Evolutionary conservation across 2,113 vertebrate species (phyloP).

Genomic region (Psophia crepitans): DNA sequence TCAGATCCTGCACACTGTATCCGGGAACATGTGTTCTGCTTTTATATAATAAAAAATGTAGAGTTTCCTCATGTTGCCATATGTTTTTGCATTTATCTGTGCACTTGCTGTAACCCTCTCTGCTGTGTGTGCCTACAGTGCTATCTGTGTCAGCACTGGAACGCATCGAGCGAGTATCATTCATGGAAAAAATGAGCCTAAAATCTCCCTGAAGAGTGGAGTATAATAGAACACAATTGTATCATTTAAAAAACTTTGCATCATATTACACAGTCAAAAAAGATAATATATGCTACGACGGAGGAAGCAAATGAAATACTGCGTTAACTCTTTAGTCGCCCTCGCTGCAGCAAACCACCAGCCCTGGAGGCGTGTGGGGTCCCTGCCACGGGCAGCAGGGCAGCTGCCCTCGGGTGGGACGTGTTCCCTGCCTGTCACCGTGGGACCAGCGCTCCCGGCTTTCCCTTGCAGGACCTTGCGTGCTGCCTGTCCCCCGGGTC

Average conservation of each 20-base stretch:
- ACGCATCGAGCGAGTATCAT: constrained; percentile 25
- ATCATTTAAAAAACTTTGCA: constrained; percentile 64
- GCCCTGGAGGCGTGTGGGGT: fast-evolving
- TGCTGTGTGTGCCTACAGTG: constrained; percentile 57
- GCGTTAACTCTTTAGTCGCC: background rate
- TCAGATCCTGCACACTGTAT: constrained; percentile 4
- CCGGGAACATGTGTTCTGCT: constrained; percentile 27
- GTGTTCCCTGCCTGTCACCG: background rate
- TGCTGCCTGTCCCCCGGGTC: background rate
- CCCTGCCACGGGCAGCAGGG: background rate
- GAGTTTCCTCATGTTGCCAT: constrained; percentile 62
- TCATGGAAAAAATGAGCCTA: constrained; percentile 63
- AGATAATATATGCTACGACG: constrained; percentile 6
- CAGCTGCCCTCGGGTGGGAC: fast-evolving
- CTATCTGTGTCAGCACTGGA: constrained; percentile 36
- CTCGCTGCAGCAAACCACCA: background rate
- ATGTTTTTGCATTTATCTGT: constrained; percentile 57
- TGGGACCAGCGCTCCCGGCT: background rate
- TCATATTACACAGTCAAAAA: constrained; percentile 55
- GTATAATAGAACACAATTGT: constrained; percentile 60
- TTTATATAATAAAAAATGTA: constrained; percentile 57
- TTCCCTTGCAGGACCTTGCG: background rate
- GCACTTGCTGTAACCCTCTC: constrained; percentile 59
- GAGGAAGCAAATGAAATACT: constrained; percentile 18
- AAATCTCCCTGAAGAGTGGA: constrained; percentile 58